Percentiles rank a stretch among this genome's conserved stretches.
These are phyloP conservation scores for Sesamia inferens DNA, from an alignment of 2,888 invertebrate species.

Conservation along the genomic window DNA sequence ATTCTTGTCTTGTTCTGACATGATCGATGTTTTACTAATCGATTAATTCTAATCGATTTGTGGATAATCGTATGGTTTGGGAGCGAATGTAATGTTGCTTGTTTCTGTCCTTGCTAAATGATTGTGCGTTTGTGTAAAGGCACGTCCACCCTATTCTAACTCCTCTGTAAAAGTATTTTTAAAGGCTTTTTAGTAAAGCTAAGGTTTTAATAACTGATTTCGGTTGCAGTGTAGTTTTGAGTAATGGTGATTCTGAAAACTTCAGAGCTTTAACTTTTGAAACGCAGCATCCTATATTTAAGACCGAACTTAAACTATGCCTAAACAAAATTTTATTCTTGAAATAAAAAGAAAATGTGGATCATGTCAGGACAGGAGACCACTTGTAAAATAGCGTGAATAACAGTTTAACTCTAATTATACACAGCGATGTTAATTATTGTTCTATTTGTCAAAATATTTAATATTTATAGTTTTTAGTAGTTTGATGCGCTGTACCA, in stretches of 20 bases:
- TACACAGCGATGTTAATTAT: constrained; percentile 21
- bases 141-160: not conserved
- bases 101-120: not conserved
- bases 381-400: constrained; percentile 48
- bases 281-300: not conserved
- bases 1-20: constrained; percentile 38
- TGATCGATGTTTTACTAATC: constrained; percentile 26
- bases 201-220: not conserved
- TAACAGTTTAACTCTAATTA: constrained; percentile 43
- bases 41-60: constrained; percentile 11
- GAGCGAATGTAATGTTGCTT: not conserved
- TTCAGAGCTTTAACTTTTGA: not conserved
- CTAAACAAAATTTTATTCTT: not conserved
- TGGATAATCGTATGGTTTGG: not conserved
- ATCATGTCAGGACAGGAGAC: constrained; percentile 38
- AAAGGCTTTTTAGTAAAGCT: not conserved
- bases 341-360: not conserved
- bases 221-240: not conserved
- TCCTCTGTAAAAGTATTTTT: not conserved
- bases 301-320: not conserved
- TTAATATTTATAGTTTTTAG: not conserved
- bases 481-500: too few species aligned
- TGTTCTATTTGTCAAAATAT: constrained; percentile 46
- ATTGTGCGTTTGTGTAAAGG: not conserved
- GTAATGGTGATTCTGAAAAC: not conserved